These are phyloP conservation scores for Dinomys branickii DNA, from an alignment of 2,113 vertebrate species.

Conservation along the genomic window DNA sequence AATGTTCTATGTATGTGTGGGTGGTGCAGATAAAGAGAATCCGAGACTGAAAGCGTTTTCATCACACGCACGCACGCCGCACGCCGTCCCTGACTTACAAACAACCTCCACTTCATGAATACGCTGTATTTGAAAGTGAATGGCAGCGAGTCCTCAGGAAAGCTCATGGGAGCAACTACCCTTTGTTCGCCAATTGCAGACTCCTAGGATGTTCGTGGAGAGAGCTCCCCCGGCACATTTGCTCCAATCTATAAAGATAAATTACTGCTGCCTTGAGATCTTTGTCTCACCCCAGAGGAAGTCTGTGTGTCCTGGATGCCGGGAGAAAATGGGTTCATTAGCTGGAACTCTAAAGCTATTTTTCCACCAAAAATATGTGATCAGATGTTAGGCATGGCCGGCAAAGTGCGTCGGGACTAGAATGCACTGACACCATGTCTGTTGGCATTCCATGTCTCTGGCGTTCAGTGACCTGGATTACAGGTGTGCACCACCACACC, in stretches of 20 bases:
- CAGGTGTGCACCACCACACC: too few relatives aligned
- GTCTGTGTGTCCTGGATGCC: neutral
- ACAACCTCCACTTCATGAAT: constrained; percentile 38
- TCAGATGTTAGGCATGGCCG: neutral
- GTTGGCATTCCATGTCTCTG: neutral
- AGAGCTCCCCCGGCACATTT: neutral
- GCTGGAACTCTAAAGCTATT: neutral
- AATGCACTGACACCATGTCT: neutral
- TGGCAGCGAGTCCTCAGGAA: neutral
- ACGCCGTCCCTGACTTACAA: neutral
- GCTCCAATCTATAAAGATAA: neutral
- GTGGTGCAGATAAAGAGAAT: constrained; percentile 16
- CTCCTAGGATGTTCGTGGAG: neutral
- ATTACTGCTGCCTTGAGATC: neutral
- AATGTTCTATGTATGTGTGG: constrained; percentile 15
- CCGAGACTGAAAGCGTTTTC: constrained; percentile 35
- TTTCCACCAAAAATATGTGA: neutral
- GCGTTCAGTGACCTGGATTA: neutral
- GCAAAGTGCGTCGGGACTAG: neutral
- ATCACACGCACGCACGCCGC: constrained; percentile 24
- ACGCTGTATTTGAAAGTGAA: constrained; percentile 41
- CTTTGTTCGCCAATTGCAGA: constrained; percentile 52
- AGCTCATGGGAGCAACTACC: neutral
- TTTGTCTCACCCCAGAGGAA: neutral
- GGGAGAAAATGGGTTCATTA: neutral